phyloP scores from a whole-genome alignment of 1,140 invertebrate species.

The Propsilocerus akamusi region DNA sequence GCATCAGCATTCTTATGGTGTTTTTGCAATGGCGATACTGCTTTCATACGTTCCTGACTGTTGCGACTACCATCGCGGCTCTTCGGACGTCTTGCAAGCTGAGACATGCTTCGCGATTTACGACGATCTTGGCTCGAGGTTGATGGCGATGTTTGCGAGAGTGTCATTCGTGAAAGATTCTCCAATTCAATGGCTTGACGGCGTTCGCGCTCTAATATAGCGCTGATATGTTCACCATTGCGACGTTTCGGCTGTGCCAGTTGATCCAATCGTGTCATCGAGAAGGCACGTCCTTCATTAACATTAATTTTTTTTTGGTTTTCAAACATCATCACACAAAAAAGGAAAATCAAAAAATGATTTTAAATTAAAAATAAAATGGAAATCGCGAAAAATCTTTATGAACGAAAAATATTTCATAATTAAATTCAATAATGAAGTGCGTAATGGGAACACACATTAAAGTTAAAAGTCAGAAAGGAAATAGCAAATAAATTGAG shows the following conservation, averaged over 20 bases:
- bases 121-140: slow-evolving; percentile 20
- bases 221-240: slow-evolving; percentile 25
- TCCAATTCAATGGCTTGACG: slow-evolving; percentile 17
- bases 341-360: too few species aligned
- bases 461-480: too few species aligned
- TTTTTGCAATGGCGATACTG: slow-evolving; percentile 8
- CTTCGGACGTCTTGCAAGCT: slow-evolving; percentile 27
- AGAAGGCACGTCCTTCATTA: slow-evolving; percentile 50
- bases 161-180: not conserved
- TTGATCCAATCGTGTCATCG: slow-evolving; percentile 78
- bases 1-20: slow-evolving; percentile 11
- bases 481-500: too few species aligned
- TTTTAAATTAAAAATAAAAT: too few species aligned
- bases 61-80: not conserved
- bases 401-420: too few species aligned
- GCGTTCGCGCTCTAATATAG: slow-evolving; percentile 18
- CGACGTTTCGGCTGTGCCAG: slow-evolving; percentile 50
- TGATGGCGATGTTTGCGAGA: slow-evolving; percentile 10
- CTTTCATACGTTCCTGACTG: not conserved
- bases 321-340: too few species aligned
- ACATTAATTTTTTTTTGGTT: too few species aligned
- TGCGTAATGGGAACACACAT: too few species aligned
- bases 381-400: too few species aligned
- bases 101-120: slow-evolving; percentile 48
- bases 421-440: too few species aligned